Percentiles rank a stretch among this genome's conserved stretches.
Evolutionary conservation across 2,797 vertebrate genomes (phyloP).

Genomic region (Emys orbicularis): DNA sequence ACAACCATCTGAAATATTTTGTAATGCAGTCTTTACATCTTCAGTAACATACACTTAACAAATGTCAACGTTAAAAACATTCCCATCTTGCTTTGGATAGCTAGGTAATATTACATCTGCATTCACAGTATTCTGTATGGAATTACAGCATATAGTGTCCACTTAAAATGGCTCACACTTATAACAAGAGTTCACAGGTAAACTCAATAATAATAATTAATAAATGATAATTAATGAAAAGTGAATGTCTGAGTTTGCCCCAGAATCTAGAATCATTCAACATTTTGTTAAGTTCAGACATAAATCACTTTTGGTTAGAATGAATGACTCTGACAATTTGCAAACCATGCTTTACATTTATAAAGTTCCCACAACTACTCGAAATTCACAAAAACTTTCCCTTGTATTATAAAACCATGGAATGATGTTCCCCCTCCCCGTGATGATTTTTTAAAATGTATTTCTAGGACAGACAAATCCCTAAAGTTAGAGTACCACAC

Average conservation of each 20-base stretch:
- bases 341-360: neutral
- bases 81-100: neutral
- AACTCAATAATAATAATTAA: neutral
- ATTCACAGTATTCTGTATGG: neutral
- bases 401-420: neutral
- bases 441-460: neutral
- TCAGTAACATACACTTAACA: neutral
- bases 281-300: slow-evolving; percentile 1
- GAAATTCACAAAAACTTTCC: neutral
- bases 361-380: neutral
- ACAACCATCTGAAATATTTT: neutral
- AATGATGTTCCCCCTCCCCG: neutral
- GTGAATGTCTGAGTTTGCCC: neutral
- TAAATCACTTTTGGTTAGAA: neutral
- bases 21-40: neutral
- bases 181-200: neutral
- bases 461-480: neutral
- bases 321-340: neutral
- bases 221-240: neutral
- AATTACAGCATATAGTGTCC: neutral
- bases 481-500: neutral
- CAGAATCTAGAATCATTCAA: neutral
- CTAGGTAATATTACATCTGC: neutral
- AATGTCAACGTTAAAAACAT: neutral
- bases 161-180: neutral